phyloP scores from a whole-genome alignment of 1,140 invertebrate species.

The Nixonia krombeini region DNA sequence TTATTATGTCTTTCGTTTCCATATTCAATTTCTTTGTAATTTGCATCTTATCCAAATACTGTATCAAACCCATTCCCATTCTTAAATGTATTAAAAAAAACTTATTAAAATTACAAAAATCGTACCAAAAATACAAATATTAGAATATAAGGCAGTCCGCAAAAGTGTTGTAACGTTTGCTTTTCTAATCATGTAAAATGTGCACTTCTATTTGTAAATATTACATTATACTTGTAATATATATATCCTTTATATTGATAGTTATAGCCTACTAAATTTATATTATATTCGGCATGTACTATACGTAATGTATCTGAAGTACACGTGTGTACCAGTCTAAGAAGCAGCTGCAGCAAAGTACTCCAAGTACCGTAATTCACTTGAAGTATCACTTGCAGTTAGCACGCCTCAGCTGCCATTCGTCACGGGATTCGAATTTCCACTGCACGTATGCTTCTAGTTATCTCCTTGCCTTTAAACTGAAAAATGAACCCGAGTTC shows the following conservation, averaged over 20 bases:
- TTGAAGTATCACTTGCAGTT: slow-evolving; percentile 24
- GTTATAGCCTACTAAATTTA: not conserved
- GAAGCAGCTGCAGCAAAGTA: slow-evolving; percentile 10
- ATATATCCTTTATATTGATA: not conserved
- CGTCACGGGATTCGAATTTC: slow-evolving; percentile 28
- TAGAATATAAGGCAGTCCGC: no score
- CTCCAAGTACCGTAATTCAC: slow-evolving; percentile 12
- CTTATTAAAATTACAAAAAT: no score
- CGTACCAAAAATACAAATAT: no score
- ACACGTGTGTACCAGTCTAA: no score
- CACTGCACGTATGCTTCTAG: not conserved
- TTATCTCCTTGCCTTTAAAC: slow-evolving; percentile 7
- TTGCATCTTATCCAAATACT: no score
- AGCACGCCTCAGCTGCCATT: slow-evolving; percentile 21
- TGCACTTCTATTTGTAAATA: no score
- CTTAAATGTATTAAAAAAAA: no score
- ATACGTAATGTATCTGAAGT: slow-evolving; percentile 1
- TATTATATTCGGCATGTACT: slow-evolving; percentile 25
- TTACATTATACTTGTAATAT: no score
- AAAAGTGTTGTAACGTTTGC: no score
- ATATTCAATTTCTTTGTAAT: no score
- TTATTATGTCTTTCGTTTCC: no score
- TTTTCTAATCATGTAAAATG: not conserved
- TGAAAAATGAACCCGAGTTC: slow-evolving; percentile 15
- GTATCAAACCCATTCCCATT: no score